Evolutionary conservation across 2,113 vertebrate species (phyloP).

Genomic region (Xenus cinereus): DNA sequence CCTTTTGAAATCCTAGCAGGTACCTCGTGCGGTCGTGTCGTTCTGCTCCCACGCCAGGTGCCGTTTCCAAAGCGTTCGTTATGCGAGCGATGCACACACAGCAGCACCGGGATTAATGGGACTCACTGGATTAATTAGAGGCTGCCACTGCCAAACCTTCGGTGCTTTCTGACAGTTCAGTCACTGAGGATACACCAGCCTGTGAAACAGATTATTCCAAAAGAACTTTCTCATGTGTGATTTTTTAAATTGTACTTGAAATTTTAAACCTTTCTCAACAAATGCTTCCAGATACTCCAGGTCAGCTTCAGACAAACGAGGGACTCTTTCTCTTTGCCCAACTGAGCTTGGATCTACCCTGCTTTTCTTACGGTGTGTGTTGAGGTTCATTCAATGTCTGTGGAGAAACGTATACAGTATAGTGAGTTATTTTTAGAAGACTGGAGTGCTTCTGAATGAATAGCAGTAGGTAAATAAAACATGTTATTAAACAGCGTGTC

Average conservation of each 20-base stretch:
- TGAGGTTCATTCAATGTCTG: background rate
- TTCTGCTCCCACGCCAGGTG: background rate
- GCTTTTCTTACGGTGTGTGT: background rate
- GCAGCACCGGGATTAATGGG: background rate
- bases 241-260: background rate
- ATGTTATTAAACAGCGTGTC: background rate
- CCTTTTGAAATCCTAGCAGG: too few species aligned
- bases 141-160: background rate
- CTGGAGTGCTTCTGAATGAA: background rate
- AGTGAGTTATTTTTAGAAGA: background rate
- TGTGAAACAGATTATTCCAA: background rate
- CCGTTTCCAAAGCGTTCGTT: background rate
- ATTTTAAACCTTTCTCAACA: background rate
- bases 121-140: constrained; percentile 33
- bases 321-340: background rate
- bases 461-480: background rate
- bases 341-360: background rate
- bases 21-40: background rate
- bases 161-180: background rate
- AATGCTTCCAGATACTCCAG: background rate
- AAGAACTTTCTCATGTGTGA: background rate
- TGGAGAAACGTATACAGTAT: background rate
- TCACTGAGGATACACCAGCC: background rate
- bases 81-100: background rate
- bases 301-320: background rate